phyloP scores from a whole-genome alignment of 2,797 vertebrate genomes.

The Clangula hyemalis region DNA sequence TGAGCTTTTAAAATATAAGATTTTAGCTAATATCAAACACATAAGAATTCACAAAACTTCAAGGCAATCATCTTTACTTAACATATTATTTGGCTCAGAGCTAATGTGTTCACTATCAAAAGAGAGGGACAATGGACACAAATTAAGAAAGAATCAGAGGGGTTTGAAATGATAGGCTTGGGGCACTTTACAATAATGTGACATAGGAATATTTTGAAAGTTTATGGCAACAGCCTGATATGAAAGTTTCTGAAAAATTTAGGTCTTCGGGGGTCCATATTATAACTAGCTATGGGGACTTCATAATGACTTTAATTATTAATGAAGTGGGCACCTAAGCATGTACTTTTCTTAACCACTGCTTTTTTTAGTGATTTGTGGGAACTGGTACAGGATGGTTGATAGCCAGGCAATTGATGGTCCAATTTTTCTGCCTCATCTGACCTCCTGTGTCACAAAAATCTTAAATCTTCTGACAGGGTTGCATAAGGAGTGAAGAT shows the following conservation, averaged over 20 bases:
- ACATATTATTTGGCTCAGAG: background rate
- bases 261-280: accelerated
- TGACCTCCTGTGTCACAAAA: background rate
- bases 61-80: background rate
- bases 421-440: background rate
- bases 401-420: background rate
- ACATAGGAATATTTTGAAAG: background rate
- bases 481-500: background rate
- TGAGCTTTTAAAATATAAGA: background rate
- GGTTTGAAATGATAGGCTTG: background rate
- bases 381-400: accelerated
- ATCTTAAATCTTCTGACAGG: background rate
- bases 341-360: background rate
- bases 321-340: background rate
- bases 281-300: background rate
- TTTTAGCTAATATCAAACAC: background rate
- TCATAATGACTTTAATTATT: background rate
- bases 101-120: background rate
- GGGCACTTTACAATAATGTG: background rate
- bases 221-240: background rate
- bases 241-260: background rate
- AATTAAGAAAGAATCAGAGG: background rate
- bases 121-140: background rate
- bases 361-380: background rate
- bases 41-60: background rate